Percentiles rank a stretch among this genome's conserved stretches.
These are phyloP conservation scores for Dasypogon diadema DNA, from an alignment of 2,888 invertebrate genomes.

Conservation along the genomic window DNA sequence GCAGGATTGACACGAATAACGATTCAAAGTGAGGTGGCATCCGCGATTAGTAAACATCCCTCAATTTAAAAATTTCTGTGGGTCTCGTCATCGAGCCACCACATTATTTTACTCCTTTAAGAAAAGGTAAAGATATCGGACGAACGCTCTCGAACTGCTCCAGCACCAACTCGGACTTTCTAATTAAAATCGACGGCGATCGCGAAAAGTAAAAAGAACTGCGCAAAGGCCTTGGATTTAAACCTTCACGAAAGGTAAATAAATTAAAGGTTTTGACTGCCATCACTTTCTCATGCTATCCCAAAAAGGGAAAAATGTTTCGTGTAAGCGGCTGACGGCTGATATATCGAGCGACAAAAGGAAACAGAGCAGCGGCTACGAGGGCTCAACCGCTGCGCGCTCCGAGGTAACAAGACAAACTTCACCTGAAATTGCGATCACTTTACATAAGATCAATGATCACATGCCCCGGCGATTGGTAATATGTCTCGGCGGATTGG, in stretches of 20 bases:
- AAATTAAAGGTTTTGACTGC: constrained; percentile 47
- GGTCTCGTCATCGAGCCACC: background rate
- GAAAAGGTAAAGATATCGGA: too few species aligned
- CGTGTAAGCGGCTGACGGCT: constrained; percentile 36
- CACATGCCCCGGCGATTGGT: constrained; percentile 51
- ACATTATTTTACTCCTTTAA: constrained; percentile 4
- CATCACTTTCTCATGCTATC: constrained; percentile 42
- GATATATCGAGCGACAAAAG: constrained; percentile 30
- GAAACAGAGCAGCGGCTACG: constrained; percentile 2
- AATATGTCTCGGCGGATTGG: constrained; percentile 49
- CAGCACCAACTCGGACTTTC: constrained; percentile 29
- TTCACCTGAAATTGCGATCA: constrained; percentile 58
- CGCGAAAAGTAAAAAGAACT: constrained; percentile 8
- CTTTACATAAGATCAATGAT: constrained; percentile 57
- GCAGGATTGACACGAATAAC: background rate
- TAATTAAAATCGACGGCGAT: constrained; percentile 39
- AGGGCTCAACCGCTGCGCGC: constrained; percentile 20
- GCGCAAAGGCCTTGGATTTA: background rate
- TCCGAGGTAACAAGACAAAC: constrained; percentile 43
- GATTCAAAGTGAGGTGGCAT: background rate
- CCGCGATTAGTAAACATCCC: background rate
- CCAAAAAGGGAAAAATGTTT: constrained; percentile 36
- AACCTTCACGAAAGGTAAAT: constrained; percentile 42
- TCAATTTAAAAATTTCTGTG: background rate
- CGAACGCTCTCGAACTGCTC: too few species aligned